Evolutionary conservation across 2,113 vertebrate genomes (phyloP), one percentile per base, ranked within the genome.

Genomic region (Setophaga coronata): DNA sequence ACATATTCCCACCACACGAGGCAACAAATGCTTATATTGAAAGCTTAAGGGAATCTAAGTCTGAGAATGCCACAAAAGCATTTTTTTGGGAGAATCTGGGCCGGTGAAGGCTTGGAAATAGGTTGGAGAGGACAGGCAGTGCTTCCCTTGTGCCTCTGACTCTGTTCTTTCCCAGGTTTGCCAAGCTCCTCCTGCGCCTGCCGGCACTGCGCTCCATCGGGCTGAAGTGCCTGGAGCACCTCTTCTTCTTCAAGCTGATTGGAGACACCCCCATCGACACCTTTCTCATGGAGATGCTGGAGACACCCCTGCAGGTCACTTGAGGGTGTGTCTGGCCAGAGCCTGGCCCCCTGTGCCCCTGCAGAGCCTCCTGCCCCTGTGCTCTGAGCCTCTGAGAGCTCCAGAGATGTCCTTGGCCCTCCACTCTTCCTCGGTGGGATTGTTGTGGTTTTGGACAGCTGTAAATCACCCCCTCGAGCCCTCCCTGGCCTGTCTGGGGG

Each of bases 271-370:
- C 99, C 60, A 99, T 99, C 0, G 99, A 99, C 98, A 99, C 99
- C 82, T 99, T 99, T 91, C 99, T 99, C 71, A 99, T 99, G 99
- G 99, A 99, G 98, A 99, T 99, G 99, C 95, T 99, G 95, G 99
- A 99, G 96, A 98, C 99, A 1, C 99, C 99, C 0, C 98, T 99
- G 96, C 99, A 99, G 97, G 98, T 99, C 96, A 99, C 99, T 98
- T 99, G 99, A 99, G 65, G 40, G 12, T 57, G 43, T 24, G 34
- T 80, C 48, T 42, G 62, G 80, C 53, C 74, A 34, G 60, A 40
- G 28, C 42, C 57, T 88, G 91, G 72, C 31, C 12, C 60, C 85
- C 25, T 2, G 1, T 50, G 23, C 20, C 58, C 93, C 88, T 53
- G 77, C 87, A 72, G 91, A 91, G 33, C 54, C n/a, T 65, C 82